A percentile compares a stretch with the other conserved stretches of the same genome.
phyloP scores from a whole-genome alignment of 1,140 invertebrate genomes.

The Drosophila nikananu region DNA sequence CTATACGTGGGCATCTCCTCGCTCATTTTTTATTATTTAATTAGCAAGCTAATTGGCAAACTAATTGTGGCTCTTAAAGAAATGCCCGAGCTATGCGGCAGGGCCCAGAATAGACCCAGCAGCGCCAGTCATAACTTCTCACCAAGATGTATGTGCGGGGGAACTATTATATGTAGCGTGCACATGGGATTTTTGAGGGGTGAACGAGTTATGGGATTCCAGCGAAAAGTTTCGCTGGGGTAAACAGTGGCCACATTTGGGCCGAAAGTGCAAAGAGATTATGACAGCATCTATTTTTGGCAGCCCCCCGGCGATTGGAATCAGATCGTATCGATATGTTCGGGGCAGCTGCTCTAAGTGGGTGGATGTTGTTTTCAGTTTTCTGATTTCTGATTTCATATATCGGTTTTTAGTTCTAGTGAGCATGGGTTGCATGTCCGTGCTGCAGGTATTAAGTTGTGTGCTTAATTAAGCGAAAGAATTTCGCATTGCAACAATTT shows the following conservation, averaged over 20 bases:
- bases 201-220: slow-evolving; percentile 47
- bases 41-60: slow-evolving; percentile 83
- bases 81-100: slow-evolving; percentile 36
- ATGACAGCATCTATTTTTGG: slow-evolving; percentile 76
- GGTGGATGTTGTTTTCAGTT: slow-evolving; percentile 42
- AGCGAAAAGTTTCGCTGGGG: slow-evolving; percentile 39
- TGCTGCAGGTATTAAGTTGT: slow-evolving; percentile 66
- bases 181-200: slow-evolving; percentile 14
- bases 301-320: slow-evolving; percentile 23
- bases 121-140: slow-evolving; percentile 26
- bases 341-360: slow-evolving; percentile 38
- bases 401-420: slow-evolving; percentile 27
- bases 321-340: slow-evolving; percentile 58
- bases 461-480: slow-evolving; percentile 73
- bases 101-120: slow-evolving; percentile 43
- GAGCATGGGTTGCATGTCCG: slow-evolving; percentile 44
- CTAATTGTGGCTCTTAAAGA: slow-evolving; percentile 55
- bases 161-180: not conserved
- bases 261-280: slow-evolving; percentile 57
- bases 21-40: slow-evolving; percentile 79
- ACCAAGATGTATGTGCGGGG: not conserved
- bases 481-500: slow-evolving; percentile 49
- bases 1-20: slow-evolving; percentile 48
- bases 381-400: slow-evolving; percentile 11
- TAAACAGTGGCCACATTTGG: slow-evolving; percentile 45